Evolutionary conservation across 2,888 invertebrate genomes (phyloP).

Genomic region (Cosmopolites sordidus): DNA sequence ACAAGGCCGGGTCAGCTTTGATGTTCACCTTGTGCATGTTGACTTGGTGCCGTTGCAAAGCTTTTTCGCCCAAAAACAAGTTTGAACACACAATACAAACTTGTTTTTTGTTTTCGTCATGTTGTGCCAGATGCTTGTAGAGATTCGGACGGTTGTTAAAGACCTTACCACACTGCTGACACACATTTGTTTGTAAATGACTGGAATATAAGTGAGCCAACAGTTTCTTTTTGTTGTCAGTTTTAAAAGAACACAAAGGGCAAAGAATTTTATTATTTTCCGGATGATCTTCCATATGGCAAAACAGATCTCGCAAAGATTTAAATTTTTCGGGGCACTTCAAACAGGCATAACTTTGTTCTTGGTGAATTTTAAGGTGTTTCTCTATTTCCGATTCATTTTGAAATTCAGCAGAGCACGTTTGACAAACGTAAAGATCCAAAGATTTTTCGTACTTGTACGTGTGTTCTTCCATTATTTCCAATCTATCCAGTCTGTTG

Average conservation of each 20-base stretch:
- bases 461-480: slow-evolving; percentile 31
- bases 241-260: slow-evolving; percentile 39
- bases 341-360: slow-evolving; percentile 46
- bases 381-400: slow-evolving; percentile 31
- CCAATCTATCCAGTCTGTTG: slow-evolving; percentile 47
- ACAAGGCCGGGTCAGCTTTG: slow-evolving; percentile 7
- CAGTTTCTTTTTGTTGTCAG: slow-evolving; percentile 35
- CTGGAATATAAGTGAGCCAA: slow-evolving; percentile 39
- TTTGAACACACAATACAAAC: slow-evolving; percentile 20
- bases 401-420: slow-evolving; percentile 34
- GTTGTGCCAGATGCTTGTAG: slow-evolving; percentile 17
- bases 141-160: slow-evolving; percentile 52
- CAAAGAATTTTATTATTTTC: slow-evolving; percentile 38
- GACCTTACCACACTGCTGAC: slow-evolving; percentile 53
- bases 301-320: slow-evolving; percentile 39
- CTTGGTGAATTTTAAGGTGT: slow-evolving; percentile 36
- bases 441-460: slow-evolving; percentile 35
- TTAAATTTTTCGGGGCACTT: slow-evolving; percentile 40
- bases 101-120: slow-evolving; percentile 18
- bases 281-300: slow-evolving; percentile 39
- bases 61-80: slow-evolving; percentile 14
- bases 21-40: slow-evolving; percentile 22
- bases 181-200: slow-evolving; percentile 49
- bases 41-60: slow-evolving; percentile 19
- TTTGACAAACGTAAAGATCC: slow-evolving; percentile 37